Conservation (phyloP, 1,140 invertebrate species). For the Tetranychus urticae region DNA sequence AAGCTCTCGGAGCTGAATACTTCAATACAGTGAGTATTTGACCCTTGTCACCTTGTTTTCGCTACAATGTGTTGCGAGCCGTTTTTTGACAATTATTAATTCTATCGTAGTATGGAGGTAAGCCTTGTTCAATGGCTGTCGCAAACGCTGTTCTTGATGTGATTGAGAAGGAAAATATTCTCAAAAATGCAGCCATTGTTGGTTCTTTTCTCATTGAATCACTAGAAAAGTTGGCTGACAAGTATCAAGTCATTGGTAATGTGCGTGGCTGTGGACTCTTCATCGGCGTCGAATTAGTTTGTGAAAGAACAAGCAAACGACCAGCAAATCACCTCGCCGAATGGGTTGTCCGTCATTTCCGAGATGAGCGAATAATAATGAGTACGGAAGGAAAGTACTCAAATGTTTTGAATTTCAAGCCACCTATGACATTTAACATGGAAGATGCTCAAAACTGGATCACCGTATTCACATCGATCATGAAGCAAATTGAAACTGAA, state of each 20-base stretch:
- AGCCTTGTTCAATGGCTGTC: constrained; percentile 88
- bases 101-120: constrained; percentile 67
- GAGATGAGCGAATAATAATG: constrained; percentile 58
- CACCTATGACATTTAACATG: constrained; percentile 74
- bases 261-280: constrained; percentile 65
- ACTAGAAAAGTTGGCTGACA: constrained; percentile 39
- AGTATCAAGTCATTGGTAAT: constrained; percentile 50
- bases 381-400: constrained; percentile 76
- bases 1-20: constrained; percentile 79
- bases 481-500: neutral
- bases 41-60: no score
- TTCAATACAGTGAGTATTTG: constrained; percentile 66
- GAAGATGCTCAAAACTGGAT: constrained; percentile 42
- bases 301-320: constrained; percentile 40
- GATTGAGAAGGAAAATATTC: constrained; percentile 54
- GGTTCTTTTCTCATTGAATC: constrained; percentile 49
- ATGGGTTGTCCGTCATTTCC: constrained; percentile 42
- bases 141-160: constrained; percentile 83
- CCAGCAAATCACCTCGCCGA: constrained; percentile 61
- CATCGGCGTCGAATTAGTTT: constrained; percentile 77
- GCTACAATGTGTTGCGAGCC: no score
- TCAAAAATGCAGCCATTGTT: constrained; percentile 51
- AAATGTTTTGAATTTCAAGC: constrained; percentile 90
- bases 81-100: neutral
- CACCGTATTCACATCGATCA: neutral